Evolutionary conservation across 1,140 invertebrate genomes (phyloP), one percentile per base, ranked within the genome.

Genomic region (Mercenaria mercenaria): DNA sequence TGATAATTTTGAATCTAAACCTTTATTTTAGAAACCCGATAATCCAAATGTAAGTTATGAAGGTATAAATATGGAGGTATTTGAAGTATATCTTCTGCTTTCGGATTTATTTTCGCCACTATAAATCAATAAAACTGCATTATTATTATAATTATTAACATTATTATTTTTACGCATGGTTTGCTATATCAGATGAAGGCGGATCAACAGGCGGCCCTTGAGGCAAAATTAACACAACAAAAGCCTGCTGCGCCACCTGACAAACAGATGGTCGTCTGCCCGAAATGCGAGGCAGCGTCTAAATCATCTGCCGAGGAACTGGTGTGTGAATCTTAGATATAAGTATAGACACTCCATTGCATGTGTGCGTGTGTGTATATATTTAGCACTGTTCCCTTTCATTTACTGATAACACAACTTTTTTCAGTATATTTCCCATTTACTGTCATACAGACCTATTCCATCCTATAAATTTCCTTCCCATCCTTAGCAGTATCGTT

Each of bases 261-360:
- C 23, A 69, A 61, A 20, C 56, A 67, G 61, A 64, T 61, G 37
- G 59, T 83, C 39, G 34, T 85, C 39, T 85, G 82, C 64, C 82
- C 67, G 20, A 85, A 85, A 52, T 85, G 82, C 34, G 82, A 85
- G 82, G 82, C 82, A 67, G 80, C 56, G n/a, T 26, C 34, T 85
- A 85, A 85, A 50, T 26, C 32, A 26, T 50, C 29, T 8, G 43
- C 43, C 18, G 4, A 20, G 26, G 39, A 74, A 26, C 37, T 50
- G 67, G 61, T 85, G 82, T 72, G 82, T 85, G 61, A 67, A 39
- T 37, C 34, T 82, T n/a, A 10, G 1, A n/a, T 29, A 29, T 79
- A 79, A 50, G 26, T 32, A 52, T 56, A 47, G 2, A 41, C 41
- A 79, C 76, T 23, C 32, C 41, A 3, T 56, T 79, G 76, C 32